A percentile compares a stretch with the other conserved stretches of the same genome.
These are phyloP conservation scores for Myotis myotis DNA, from an alignment of 2,797 vertebrate species.

Conservation along the genomic window DNA sequence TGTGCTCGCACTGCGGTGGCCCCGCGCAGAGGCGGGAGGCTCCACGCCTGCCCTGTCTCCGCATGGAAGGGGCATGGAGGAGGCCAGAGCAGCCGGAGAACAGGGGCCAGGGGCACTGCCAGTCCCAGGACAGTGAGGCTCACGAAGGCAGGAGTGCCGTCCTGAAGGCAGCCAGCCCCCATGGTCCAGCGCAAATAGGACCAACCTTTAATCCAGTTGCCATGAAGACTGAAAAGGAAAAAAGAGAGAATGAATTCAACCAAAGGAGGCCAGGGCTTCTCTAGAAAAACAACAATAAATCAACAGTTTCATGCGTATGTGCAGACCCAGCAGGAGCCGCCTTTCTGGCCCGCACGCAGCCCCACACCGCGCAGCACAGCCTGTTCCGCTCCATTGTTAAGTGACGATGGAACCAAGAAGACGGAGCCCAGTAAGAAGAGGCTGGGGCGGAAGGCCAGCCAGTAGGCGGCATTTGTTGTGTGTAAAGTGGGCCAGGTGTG, in stretches of 20 bases:
- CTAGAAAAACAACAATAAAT: background rate
- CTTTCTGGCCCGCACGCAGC: background rate
- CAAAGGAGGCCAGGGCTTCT: background rate
- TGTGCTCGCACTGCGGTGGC: background rate
- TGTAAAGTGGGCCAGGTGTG: background rate
- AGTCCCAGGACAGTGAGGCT: background rate
- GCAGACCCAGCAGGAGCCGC: background rate
- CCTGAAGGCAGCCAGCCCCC: background rate
- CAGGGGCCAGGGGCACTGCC: background rate
- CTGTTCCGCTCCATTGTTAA: background rate
- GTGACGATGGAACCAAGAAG: background rate
- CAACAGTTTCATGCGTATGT: background rate
- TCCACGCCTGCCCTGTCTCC: rapidly evolving
- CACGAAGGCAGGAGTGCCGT: background rate
- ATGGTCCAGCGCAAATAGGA: background rate
- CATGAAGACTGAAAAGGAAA: background rate
- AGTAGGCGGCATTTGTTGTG: background rate
- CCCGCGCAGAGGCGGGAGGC: rapidly evolving
- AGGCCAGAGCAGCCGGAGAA: background rate
- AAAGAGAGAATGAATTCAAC: background rate
- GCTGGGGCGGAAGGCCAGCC: background rate
- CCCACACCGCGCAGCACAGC: background rate
- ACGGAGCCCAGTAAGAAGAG: background rate
- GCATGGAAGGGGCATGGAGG: background rate
- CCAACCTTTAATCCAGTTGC: background rate